Conservation (phyloP, 2,797 vertebrate genomes). For the Lophius americanus region DNA sequence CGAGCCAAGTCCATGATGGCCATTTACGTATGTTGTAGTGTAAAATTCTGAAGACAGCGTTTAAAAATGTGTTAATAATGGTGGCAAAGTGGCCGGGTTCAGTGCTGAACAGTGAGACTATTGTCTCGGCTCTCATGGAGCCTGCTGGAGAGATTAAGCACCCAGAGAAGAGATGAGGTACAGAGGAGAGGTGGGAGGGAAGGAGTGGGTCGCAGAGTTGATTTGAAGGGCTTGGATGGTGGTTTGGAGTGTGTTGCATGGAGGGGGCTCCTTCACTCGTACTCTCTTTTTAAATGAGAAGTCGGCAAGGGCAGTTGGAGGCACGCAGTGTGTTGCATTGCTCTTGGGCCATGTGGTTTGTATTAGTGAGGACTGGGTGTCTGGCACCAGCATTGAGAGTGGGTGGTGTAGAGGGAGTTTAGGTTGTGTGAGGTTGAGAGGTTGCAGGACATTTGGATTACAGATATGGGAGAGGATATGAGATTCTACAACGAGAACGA, state of each 20-base stretch:
- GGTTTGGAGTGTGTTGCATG: slow-evolving; percentile 72
- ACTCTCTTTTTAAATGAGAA: slow-evolving; percentile 73
- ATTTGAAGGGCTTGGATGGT: slow-evolving; percentile 74
- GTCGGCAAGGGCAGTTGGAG: slow-evolving; percentile 76
- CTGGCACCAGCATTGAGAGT: slow-evolving; percentile 81
- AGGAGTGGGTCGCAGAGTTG: slow-evolving; percentile 65
- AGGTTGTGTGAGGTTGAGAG: slow-evolving; percentile 76
- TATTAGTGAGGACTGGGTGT: slow-evolving; percentile 85
- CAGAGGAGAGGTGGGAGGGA: slow-evolving; percentile 62
- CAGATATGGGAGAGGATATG: slow-evolving; percentile 69
- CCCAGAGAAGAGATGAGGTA: slow-evolving; percentile 75
- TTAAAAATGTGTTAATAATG: slow-evolving; percentile 83
- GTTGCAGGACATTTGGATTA: slow-evolving; percentile 77
- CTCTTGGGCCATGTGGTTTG: slow-evolving; percentile 83
- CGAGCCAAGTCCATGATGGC: slow-evolving; percentile 67
- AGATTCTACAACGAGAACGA: slow-evolving; percentile 51
- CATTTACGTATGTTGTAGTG: slow-evolving; percentile 62
- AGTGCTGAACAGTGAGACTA: slow-evolving; percentile 80
- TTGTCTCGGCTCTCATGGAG: slow-evolving; percentile 80
- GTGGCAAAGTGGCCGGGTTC: slow-evolving; percentile 73
- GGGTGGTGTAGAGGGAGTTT: slow-evolving; percentile 74
- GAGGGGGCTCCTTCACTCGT: slow-evolving; percentile 61
- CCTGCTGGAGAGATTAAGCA: slow-evolving; percentile 81
- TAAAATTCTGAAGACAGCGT: slow-evolving; percentile 72
- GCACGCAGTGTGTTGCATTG: slow-evolving; percentile 73